A percentile compares a stretch with the other conserved stretches of the same genome.
These are phyloP conservation scores for Ophioderma brevispina DNA, from an alignment of 35 echinoderm and acorn worm genomes.

Conservation along the genomic window DNA sequence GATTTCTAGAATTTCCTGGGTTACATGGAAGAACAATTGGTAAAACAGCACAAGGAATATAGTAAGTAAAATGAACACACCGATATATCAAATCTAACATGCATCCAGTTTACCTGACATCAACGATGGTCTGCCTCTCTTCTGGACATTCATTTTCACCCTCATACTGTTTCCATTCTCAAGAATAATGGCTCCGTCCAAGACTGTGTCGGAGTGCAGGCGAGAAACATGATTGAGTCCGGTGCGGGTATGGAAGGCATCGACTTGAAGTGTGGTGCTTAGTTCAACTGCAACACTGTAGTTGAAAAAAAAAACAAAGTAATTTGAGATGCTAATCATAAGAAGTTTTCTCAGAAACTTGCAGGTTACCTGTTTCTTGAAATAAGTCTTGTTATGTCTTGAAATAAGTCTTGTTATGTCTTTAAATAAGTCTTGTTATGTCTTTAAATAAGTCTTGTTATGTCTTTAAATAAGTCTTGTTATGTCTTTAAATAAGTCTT, in stretches of 20 bases:
- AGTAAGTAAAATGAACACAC: too few relatives aligned
- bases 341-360: not conserved
- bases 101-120: constrained; percentile 85
- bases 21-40: too few relatives aligned
- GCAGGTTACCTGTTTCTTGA: not conserved
- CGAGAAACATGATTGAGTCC: constrained; percentile 66
- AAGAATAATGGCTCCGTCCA: constrained; percentile 69
- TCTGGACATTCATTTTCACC: constrained; percentile 73
- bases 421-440: too few relatives aligned
- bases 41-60: too few relatives aligned
- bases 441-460: too few relatives aligned
- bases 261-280: constrained; percentile 60
- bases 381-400: not conserved
- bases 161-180: constrained; percentile 54
- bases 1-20: too few relatives aligned
- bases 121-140: constrained; percentile 60
- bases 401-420: too few relatives aligned
- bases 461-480: too few relatives aligned
- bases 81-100: too few relatives aligned
- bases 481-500: too few relatives aligned
- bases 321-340: not conserved
- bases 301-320: too few relatives aligned
- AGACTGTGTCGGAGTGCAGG: constrained; percentile 41
- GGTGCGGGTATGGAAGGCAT: constrained; percentile 52
- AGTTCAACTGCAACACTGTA: constrained; percentile 79